Evolutionary conservation across 2,888 invertebrate species (phyloP).

Genomic region (Chymomyza amoena): DNA sequence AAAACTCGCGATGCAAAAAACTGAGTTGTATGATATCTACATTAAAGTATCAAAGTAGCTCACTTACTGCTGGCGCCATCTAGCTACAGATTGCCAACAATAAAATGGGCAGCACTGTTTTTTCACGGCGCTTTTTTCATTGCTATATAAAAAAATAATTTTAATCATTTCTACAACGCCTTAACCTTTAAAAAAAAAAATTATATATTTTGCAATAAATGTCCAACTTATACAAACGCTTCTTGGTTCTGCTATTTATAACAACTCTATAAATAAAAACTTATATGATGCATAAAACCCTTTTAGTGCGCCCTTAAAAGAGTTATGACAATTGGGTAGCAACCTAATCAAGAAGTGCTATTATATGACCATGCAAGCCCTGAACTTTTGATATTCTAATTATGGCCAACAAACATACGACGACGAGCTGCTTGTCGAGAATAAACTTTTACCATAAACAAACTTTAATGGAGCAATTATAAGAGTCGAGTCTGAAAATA

Average conservation of each 20-base stretch:
- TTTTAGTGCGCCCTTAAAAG: neutral
- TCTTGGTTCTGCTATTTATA: neutral
- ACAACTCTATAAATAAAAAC: neutral
- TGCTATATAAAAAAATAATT: too few relatives aligned
- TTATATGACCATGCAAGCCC: conserved; percentile 1
- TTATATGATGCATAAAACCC: neutral
- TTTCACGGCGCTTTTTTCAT: too few relatives aligned
- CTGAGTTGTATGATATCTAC: too few relatives aligned
- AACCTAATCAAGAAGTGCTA: neutral
- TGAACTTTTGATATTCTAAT: conserved; percentile 59
- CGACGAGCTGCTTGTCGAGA: conserved; percentile 56
- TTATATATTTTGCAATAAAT: too few relatives aligned
- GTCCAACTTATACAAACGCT: neutral
- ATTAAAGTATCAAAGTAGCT: too few relatives aligned
- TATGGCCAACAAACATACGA: conserved; percentile 48
- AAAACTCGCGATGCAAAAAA: too few relatives aligned
- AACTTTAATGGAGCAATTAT: conserved; percentile 71
- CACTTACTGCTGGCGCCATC: too few relatives aligned
- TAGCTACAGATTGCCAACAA: too few relatives aligned
- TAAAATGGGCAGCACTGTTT: too few relatives aligned
- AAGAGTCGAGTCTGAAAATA: conserved; percentile 62
- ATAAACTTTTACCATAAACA: conserved; percentile 66
- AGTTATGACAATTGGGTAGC: neutral
- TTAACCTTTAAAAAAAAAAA: too few relatives aligned
- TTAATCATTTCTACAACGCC: too few relatives aligned